A percentile compares a stretch with the other conserved stretches of the same genome.
Evolutionary conservation across 2,113 vertebrate genomes (phyloP).

Genomic region (Podarcis raffonei): DNA sequence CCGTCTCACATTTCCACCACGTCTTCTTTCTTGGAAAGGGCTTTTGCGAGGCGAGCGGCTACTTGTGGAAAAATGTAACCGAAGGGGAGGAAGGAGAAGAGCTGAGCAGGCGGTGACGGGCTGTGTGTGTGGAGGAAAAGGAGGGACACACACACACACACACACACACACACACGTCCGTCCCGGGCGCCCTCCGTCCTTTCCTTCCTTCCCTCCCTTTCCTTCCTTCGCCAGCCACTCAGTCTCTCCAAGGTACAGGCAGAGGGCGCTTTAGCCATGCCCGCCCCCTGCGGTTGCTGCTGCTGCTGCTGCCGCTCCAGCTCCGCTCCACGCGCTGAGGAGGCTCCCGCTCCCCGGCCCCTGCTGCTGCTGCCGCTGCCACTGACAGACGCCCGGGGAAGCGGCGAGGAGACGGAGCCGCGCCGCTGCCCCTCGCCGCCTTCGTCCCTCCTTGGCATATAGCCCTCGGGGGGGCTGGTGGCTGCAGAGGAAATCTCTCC

Average conservation of each 20-base stretch:
- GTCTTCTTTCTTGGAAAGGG: background rate
- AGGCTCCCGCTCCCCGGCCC: conserved; percentile 43
- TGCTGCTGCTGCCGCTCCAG: conserved; percentile 51
- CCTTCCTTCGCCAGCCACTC: conserved; percentile 60
- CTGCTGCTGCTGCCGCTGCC: conserved; percentile 46
- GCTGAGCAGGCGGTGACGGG: too few relatives aligned
- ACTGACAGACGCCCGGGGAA: conserved; percentile 45
- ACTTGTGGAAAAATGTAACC: background rate
- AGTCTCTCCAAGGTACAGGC: conserved; percentile 70
- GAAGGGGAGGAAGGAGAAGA: too few relatives aligned
- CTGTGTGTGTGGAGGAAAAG: too few relatives aligned
- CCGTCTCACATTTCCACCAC: conserved; percentile 19
- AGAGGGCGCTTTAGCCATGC: conserved; percentile 78
- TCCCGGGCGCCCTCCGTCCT: conserved; percentile 10
- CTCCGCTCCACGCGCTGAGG: conserved; percentile 51
- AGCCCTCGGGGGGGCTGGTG: background rate
- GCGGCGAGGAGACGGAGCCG: background rate
- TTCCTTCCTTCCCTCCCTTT: conserved; percentile 50
- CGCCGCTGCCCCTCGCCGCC: background rate
- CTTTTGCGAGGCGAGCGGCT: conserved; percentile 12
- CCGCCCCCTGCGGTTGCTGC: conserved; percentile 63
- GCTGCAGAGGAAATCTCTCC: background rate
- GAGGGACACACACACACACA: too few relatives aligned
- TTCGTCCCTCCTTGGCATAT: background rate
- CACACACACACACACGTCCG: background rate